Evolutionary conservation across 2,113 vertebrate species (phyloP).

Genomic region (Phocoena sinus): DNA sequence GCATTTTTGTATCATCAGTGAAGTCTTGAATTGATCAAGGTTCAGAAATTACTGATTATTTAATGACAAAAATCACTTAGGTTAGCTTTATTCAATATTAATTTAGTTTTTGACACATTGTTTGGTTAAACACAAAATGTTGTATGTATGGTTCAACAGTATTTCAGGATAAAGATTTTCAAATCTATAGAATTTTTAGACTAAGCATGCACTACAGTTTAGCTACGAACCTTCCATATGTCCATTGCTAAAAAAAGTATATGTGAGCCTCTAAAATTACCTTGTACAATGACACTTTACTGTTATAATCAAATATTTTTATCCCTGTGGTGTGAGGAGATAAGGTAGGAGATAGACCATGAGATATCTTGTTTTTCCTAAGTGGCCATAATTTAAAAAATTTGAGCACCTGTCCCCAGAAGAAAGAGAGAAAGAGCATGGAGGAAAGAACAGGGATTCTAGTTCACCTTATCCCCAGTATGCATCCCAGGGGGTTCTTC

Average conservation of each 20-base stretch:
- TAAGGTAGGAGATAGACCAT: not conserved
- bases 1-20: not conserved
- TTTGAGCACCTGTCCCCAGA: not conserved
- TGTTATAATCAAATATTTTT: not conserved
- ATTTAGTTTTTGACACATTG: not conserved
- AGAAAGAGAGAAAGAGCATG: not conserved
- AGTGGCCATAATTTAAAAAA: not conserved
- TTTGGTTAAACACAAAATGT: not conserved
- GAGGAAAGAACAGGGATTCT: not conserved
- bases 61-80: not conserved
- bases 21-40: not conserved
- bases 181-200: not conserved
- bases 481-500: fast-evolving
- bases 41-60: not conserved
- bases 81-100: not conserved
- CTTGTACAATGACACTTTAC: not conserved
- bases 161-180: not conserved
- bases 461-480: not conserved
- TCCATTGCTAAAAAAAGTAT: not conserved
- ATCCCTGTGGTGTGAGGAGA: not conserved
- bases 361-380: not conserved
- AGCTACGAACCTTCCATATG: not conserved
- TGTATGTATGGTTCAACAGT: not conserved
- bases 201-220: not conserved
- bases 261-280: not conserved